Evolutionary conservation across 2,888 invertebrate genomes (phyloP).

Genomic region (Eumerus sabulonum): DNA sequence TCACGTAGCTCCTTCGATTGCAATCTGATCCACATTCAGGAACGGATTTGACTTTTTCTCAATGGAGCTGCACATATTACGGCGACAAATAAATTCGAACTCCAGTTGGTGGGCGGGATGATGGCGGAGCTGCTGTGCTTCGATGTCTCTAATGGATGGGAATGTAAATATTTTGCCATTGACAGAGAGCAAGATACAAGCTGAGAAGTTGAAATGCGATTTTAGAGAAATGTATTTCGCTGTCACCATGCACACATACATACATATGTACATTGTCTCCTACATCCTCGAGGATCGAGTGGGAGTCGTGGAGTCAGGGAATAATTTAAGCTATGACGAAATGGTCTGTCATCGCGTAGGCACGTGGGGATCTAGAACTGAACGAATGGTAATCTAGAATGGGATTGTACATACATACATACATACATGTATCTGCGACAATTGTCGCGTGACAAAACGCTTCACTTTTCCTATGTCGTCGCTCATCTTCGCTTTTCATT

Average conservation of each 20-base stretch:
- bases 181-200: conserved; percentile 20
- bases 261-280: conserved; percentile 42
- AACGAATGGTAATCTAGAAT: conserved; percentile 44
- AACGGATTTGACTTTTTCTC: conserved; percentile 43
- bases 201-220: conserved; percentile 18
- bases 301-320: conserved; percentile 13
- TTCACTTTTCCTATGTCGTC: not conserved
- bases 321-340: not conserved
- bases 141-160: not conserved
- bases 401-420: conserved; percentile 33
- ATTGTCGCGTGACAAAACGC: conserved; percentile 52
- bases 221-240: conserved; percentile 34
- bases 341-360: conserved; percentile 10
- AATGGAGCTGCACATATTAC: not conserved
- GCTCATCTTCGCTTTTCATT: not conserved
- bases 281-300: conserved; percentile 25
- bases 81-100: conserved; percentile 41
- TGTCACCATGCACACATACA: conserved; percentile 11
- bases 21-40: conserved; percentile 60
- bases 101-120: conserved; percentile 23
- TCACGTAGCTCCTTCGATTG: conserved; percentile 63
- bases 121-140: not conserved
- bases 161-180: conserved; percentile 51
- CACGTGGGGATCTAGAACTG: conserved; percentile 20
- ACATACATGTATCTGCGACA: conserved; percentile 31